These are phyloP conservation scores for Zosterops pallidus DNA, from an alignment of 2,113 vertebrate species.

Conservation along the genomic window DNA sequence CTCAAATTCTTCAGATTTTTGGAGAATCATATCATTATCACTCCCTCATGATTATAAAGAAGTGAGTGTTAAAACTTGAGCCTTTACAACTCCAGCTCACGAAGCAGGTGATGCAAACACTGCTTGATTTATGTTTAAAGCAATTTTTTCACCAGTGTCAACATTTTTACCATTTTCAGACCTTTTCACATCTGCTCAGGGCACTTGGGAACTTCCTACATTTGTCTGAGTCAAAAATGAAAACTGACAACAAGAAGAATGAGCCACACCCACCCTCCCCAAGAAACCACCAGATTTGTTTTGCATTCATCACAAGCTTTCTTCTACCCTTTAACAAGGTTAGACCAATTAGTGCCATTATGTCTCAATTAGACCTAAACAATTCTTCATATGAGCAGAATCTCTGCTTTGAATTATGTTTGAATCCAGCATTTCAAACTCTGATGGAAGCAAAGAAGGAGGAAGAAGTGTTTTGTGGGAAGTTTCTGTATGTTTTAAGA, in stretches of 20 bases:
- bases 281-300: not conserved
- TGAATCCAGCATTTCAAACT: not conserved
- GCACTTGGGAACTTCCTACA: not conserved
- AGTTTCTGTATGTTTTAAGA: not conserved
- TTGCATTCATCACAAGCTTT: not conserved
- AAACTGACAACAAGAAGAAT: not conserved
- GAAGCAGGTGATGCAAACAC: not conserved
- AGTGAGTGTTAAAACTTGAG: not conserved
- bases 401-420: not conserved
- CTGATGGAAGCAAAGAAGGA: not conserved
- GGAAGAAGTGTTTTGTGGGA: not conserved
- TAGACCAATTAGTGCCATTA: not conserved
- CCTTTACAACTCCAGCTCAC: not conserved
- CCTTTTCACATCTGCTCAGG: not conserved
- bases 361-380: not conserved
- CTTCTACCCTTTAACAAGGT: not conserved
- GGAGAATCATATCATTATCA: not conserved
- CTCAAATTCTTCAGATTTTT: not conserved
- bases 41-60: not conserved
- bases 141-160: not conserved
- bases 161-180: not conserved
- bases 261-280: not conserved
- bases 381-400: not conserved
- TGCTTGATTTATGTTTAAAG: not conserved
- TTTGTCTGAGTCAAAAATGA: not conserved